A percentile compares a stretch with the other conserved stretches of the same genome.
Conservation (phyloP, 2,113 vertebrate species). For the Amia ocellicauda region DNA sequence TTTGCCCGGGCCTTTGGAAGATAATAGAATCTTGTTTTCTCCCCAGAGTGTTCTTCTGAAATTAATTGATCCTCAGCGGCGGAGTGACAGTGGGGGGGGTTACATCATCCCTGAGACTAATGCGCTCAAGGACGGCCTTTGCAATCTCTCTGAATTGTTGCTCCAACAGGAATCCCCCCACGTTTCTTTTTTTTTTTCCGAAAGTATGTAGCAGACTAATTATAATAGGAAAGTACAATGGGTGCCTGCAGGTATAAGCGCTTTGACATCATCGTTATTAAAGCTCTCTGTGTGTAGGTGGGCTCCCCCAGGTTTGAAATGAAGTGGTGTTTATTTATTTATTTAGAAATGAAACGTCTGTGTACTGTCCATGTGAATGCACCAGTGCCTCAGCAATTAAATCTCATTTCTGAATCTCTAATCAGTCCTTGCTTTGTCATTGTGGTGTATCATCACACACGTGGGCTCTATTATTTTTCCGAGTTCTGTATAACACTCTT, state of each 20-base stretch:
- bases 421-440: too few species aligned
- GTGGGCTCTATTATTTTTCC: too few species aligned
- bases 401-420: too few species aligned
- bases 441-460: too few species aligned
- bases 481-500: too few species aligned
- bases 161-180: not conserved
- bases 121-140: conserved; percentile 2
- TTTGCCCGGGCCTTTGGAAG: not conserved
- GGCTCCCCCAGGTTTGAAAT: conserved; percentile 35
- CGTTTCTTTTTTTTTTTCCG: too few species aligned
- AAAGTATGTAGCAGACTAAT: too few species aligned
- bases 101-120: not conserved
- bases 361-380: too few species aligned
- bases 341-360: too few species aligned
- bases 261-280: conserved; percentile 4
- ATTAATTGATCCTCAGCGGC: not conserved
- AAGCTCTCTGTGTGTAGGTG: conserved; percentile 16
- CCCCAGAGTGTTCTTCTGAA: not conserved
- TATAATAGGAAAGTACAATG: not conserved
- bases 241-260: not conserved
- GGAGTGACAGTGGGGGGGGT: not conserved
- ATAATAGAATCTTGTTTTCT: not conserved
- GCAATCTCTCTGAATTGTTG: not conserved
- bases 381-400: too few species aligned
- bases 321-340: too few species aligned